phyloP scores from a whole-genome alignment of 2,113 vertebrate genomes.

The Noctilio leporinus region DNA sequence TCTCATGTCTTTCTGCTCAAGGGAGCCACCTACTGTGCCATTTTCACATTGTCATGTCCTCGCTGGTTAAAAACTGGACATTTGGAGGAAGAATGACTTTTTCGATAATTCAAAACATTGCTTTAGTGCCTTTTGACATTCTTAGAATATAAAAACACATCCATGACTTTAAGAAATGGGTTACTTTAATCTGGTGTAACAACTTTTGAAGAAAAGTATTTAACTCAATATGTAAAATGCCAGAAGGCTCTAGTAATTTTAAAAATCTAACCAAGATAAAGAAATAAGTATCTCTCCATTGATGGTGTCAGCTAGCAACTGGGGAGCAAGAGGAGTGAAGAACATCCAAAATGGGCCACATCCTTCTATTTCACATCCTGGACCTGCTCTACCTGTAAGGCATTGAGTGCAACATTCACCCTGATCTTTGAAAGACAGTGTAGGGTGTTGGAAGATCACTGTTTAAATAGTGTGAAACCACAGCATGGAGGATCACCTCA shows the following conservation, averaged over 20 bases:
- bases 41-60: not conserved
- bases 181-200: not conserved
- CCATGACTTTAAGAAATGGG: not conserved
- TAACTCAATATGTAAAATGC: not conserved
- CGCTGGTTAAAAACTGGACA: not conserved
- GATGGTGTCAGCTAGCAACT: fast-evolving
- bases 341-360: not conserved
- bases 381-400: not conserved
- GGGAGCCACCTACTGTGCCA: conserved; percentile 48
- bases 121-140: not conserved
- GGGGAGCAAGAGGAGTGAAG: not conserved
- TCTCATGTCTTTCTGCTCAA: conserved; percentile 41
- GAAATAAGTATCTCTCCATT: not conserved
- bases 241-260: not conserved
- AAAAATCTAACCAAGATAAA: not conserved
- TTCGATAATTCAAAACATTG: not conserved
- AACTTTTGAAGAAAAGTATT: not conserved
- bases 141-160: not conserved
- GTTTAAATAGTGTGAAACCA: not conserved
- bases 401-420: fast-evolving
- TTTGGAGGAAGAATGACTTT: not conserved
- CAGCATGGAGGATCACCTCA: not conserved
- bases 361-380: not conserved
- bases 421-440: fast-evolving
- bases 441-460: not conserved